A percentile compares a stretch with the other conserved stretches of the same genome.
These are phyloP conservation scores for Drosophila bocqueti DNA, from an alignment of 1,140 invertebrate genomes.

Conservation along the genomic window DNA sequence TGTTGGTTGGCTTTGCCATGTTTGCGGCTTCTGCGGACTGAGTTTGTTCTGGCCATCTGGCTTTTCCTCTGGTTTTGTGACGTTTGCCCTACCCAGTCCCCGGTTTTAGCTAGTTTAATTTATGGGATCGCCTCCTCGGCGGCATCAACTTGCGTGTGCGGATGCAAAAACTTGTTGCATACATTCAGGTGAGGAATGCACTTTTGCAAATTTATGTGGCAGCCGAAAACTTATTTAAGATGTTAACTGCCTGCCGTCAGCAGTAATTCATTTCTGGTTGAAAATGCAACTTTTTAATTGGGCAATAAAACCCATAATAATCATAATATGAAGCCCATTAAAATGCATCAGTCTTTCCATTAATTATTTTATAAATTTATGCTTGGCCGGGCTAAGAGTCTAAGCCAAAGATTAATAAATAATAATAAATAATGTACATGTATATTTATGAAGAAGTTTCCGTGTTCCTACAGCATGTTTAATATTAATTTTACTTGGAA, in stretches of 20 bases:
- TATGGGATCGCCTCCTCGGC: conserved; percentile 50
- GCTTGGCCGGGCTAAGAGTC: not conserved
- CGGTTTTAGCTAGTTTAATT: conserved; percentile 56
- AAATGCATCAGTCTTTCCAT: not conserved
- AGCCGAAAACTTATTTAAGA: conserved; percentile 14
- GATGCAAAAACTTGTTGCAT: conserved; percentile 79
- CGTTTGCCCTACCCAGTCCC: conserved; percentile 9
- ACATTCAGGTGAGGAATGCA: conserved; percentile 32
- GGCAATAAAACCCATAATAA: not conserved
- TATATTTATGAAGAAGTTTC: not conserved
- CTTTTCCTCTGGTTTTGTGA: conserved; percentile 30
- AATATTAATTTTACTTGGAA: not conserved
- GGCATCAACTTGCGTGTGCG: conserved; percentile 67
- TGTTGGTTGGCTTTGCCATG: conserved; percentile 35
- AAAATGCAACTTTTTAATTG: not conserved
- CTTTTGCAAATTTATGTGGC: conserved; percentile 34
- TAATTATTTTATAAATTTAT: not conserved
- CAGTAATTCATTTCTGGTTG: conserved; percentile 11
- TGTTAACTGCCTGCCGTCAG: conserved; percentile 21
- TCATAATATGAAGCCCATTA: not conserved
- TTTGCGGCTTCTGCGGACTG: conserved; percentile 65
- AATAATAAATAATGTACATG: not conserved
- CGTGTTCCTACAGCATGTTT: not conserved
- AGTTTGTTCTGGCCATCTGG: conserved; percentile 30
- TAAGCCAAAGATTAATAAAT: conserved; percentile 6